A percentile compares a stretch with the other conserved stretches of the same genome.
Evolutionary conservation across 2,113 vertebrate species (phyloP).

Genomic region (Hylia prasina): DNA sequence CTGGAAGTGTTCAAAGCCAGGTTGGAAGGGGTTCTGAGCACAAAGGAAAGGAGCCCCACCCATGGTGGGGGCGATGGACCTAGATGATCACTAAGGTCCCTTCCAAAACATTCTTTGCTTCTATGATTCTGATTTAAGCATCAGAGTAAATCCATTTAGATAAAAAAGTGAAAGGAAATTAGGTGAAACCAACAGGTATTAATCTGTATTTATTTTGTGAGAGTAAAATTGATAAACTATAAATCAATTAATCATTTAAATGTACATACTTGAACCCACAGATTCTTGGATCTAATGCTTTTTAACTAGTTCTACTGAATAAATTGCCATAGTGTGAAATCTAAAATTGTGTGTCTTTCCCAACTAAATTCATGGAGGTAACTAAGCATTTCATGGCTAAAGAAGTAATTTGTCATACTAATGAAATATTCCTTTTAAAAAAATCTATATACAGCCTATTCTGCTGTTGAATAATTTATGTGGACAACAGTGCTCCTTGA

Average conservation of each 20-base stretch:
- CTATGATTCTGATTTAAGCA: not conserved
- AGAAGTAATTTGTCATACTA: slow-evolving; percentile 38
- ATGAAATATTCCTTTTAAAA: slow-evolving; percentile 36
- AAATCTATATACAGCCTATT: not conserved
- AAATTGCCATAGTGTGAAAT: not conserved
- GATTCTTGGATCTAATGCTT: not conserved
- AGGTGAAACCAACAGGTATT: not conserved
- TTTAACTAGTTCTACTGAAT: not conserved
- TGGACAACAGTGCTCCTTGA: not conserved
- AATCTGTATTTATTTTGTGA: not conserved
- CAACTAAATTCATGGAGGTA: not conserved
- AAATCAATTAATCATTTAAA: not conserved
- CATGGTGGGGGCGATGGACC: fast-evolving
- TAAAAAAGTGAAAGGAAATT: not conserved
- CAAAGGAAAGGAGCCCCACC: not conserved
- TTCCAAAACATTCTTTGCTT: not conserved
- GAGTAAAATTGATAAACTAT: not conserved
- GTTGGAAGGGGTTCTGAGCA: not conserved
- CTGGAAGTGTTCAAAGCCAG: not conserved
- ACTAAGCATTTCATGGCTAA: not conserved
- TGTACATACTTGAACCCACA: not conserved
- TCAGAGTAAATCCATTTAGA: not conserved
- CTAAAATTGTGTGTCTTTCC: not conserved
- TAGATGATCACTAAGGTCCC: too few species aligned
- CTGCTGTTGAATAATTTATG: slow-evolving; percentile 26